Evolutionary conservation across 2,797 vertebrate genomes (phyloP), one percentile per base, ranked within the genome.

Genomic region (Gymnothorax javanicus): DNA sequence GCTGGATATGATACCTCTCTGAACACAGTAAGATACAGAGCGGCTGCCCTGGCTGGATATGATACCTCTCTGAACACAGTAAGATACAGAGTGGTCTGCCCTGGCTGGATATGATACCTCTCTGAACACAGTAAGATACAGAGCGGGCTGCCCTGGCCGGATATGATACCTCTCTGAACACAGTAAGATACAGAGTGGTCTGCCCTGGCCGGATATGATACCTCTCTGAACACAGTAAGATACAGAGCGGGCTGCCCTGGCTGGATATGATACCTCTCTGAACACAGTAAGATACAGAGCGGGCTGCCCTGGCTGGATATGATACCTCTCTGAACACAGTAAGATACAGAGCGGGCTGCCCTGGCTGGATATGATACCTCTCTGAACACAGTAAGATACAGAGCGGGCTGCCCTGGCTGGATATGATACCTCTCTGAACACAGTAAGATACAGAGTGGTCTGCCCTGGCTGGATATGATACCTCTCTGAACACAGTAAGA

Each of bases 31-130:
- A 17, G 7, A 50, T 11, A 15, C 43, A 52, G 17, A 75, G 27
- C 13, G 71, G 71, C 71, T 5, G 12, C 17, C 27, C 71, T 54
- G 20, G 50, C 50, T 11, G 12, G 50, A 20, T n/a, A 54, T 7
- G 17, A 13, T 90, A 98, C 98, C 97, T 99, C 98, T 93, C 98
- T 97, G 91, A 96, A 92, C 86, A 97, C 12, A 69, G n/a, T 33
- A 13, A 17, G 7, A 50, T 11, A 15, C 43, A 52, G 17, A 75
- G 27, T 3, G 71, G 71, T 50, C 71, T 5, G 12, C 17, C 27
- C 71, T 54, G 20, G 50, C 50, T 11, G 12, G 50, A 20, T n/a
- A 54, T 7, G 17, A 13, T 90, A 98, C 98, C 97, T 99, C 98
- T 93, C 98, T 97, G 91, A 96, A 92, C 86, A 97, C 12, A 69